Conservation (phyloP, 2,888 invertebrate species). For the Brachypalpus laphriformis region DNA sequence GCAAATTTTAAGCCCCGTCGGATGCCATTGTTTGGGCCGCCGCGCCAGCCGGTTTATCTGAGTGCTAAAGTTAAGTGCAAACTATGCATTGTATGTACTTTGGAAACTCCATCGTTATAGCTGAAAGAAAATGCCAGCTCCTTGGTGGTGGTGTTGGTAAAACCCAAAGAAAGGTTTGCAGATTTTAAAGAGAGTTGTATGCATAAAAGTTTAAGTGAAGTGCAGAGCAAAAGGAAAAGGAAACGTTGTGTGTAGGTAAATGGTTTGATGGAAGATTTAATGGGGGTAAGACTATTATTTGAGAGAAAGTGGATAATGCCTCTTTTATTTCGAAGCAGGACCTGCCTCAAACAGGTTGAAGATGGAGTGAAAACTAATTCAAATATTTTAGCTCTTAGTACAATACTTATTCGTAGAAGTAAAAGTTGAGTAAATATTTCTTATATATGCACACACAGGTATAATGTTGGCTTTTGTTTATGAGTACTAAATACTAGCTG, state of each 20-base stretch:
- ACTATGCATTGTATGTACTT: slow-evolving; percentile 57
- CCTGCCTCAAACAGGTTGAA: slow-evolving; percentile 17
- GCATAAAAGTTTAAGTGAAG: slow-evolving; percentile 56
- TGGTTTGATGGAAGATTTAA: slow-evolving; percentile 23
- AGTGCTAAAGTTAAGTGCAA: slow-evolving; percentile 62
- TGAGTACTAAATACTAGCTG: neutral
- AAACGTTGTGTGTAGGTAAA: neutral
- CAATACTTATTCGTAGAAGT: neutral
- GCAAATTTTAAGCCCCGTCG: slow-evolving; percentile 58
- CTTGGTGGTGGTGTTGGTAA: neutral
- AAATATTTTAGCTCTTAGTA: neutral
- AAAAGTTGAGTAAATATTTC: slow-evolving; percentile 19
- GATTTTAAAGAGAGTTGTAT: slow-evolving; percentile 34
- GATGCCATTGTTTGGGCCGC: slow-evolving; percentile 47
- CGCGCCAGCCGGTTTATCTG: slow-evolving; percentile 25
- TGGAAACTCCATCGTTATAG: slow-evolving; percentile 29
- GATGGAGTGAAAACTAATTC: neutral
- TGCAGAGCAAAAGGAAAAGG: neutral
- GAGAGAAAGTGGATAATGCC: slow-evolving; percentile 44
- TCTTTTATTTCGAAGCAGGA: slow-evolving; percentile 31
- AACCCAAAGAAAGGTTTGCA: slow-evolving; percentile 43
- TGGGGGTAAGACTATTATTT: slow-evolving; percentile 42
- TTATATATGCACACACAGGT: neutral
- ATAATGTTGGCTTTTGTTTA: neutral
- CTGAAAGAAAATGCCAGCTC: slow-evolving; percentile 16